Evolutionary conservation across 2,797 vertebrate genomes (phyloP).

Genomic region (Pempheris klunzingeri): DNA sequence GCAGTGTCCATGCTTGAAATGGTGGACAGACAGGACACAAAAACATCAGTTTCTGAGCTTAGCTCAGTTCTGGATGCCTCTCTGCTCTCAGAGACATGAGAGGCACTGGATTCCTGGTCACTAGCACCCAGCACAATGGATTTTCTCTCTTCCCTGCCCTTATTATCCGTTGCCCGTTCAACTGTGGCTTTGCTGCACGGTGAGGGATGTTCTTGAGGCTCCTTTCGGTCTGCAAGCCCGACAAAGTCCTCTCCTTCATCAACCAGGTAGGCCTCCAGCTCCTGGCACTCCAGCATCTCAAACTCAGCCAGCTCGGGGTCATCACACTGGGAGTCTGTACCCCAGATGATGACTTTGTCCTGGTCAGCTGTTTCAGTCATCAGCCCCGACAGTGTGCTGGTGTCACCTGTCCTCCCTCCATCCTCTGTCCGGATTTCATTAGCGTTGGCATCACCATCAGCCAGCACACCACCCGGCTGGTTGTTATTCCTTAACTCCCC

Average conservation of each 20-base stretch:
- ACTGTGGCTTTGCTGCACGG: constrained; percentile 26
- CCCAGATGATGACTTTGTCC: constrained; percentile 85
- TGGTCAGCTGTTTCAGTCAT: constrained; percentile 80
- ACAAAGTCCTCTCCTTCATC: constrained; percentile 82
- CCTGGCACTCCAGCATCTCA: constrained; percentile 88
- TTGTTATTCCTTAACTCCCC: constrained; percentile 91
- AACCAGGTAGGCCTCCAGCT: constrained; percentile 83
- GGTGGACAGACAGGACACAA: constrained; percentile 84
- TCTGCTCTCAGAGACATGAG: constrained; percentile 51
- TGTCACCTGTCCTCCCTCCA: constrained; percentile 62
- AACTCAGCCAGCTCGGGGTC: constrained; percentile 87
- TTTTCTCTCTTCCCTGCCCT: constrained; percentile 44
- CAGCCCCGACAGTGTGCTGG: constrained; percentile 70
- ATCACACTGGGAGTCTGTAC: constrained; percentile 83
- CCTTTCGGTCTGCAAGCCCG: constrained; percentile 55
- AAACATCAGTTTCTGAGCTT: constrained; percentile 84
- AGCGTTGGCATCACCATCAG: constrained; percentile 91
- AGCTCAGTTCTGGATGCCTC: constrained; percentile 72
- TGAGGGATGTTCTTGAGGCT: constrained; percentile 13
- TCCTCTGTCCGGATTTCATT: constrained; percentile 87
- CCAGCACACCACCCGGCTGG: constrained; percentile 73
- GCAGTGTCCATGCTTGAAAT: constrained; percentile 77
- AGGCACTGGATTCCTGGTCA: constrained; percentile 61
- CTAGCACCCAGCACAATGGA: constrained; percentile 1
- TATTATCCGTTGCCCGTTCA: constrained; percentile 18